Percentiles rank a stretch among this genome's conserved stretches.
phyloP scores from a whole-genome alignment of 92 coral and sea anemone genomes.

The Zoanthus solanderi region DNA sequence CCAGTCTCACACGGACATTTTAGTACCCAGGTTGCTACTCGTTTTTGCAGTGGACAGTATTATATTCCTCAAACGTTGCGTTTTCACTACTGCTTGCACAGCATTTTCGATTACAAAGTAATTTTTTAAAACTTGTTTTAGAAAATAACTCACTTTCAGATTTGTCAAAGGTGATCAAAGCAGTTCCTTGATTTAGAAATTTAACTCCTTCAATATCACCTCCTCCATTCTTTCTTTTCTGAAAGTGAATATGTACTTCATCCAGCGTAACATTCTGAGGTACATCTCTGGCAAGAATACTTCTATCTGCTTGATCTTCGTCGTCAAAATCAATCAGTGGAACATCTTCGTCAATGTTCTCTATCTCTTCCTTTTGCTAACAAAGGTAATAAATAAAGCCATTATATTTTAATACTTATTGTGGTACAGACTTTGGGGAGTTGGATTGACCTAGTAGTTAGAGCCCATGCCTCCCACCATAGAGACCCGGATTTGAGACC shows the following conservation, averaged over 20 bases:
- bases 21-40: too few relatives aligned
- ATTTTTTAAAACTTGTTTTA: background rate
- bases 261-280: slow-evolving; percentile 39
- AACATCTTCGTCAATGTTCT: background rate
- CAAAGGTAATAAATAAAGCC: background rate
- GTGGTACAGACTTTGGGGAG: too few relatives aligned
- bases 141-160: slow-evolving; percentile 47
- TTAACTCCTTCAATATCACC: slow-evolving; percentile 53
- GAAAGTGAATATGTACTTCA: slow-evolving; percentile 60
- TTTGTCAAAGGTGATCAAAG: slow-evolving; percentile 59
- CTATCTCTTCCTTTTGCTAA: background rate
- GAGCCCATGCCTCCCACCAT: too few relatives aligned
- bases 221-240: slow-evolving; percentile 66
- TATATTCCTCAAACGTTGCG: too few relatives aligned
- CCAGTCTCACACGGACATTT: too few relatives aligned
- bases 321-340: slow-evolving; percentile 10
- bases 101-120: too few relatives aligned
- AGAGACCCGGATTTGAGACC: too few relatives aligned
- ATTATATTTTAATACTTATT: too few relatives aligned
- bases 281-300: slow-evolving; percentile 50
- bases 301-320: slow-evolving; percentile 37
- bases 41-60: too few relatives aligned
- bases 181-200: slow-evolving; percentile 21
- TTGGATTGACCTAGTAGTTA: too few relatives aligned
- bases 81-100: too few relatives aligned